Conservation (phyloP, 2,113 vertebrate species). For the Gasterosteus nipponicus region DNA sequence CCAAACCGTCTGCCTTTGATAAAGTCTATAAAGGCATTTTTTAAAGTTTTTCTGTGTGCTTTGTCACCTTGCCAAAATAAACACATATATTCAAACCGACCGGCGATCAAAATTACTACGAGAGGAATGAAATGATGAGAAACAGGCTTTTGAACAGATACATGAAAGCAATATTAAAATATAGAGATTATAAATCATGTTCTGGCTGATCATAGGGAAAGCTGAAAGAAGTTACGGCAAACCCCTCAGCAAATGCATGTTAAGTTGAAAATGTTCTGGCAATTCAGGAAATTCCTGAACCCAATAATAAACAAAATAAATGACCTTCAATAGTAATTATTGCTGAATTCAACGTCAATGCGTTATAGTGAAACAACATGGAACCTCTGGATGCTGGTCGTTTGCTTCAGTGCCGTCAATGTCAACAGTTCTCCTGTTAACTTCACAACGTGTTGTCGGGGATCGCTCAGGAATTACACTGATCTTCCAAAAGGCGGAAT, state of each 20-base stretch:
- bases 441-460: too few relatives aligned
- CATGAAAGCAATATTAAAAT: constrained; percentile 3
- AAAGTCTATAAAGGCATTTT: constrained; percentile 43
- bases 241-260: not conserved
- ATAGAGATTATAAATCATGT: constrained; percentile 1
- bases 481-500: too few relatives aligned
- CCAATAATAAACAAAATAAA: not conserved
- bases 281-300: not conserved
- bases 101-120: constrained; percentile 56
- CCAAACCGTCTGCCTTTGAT: constrained; percentile 53
- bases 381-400: too few relatives aligned
- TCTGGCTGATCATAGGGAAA: not conserved
- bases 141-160: constrained; percentile 29
- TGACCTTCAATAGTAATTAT: too few relatives aligned
- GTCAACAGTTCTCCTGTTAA: too few relatives aligned
- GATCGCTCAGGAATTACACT: too few relatives aligned
- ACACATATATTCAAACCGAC: constrained; percentile 59
- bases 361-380: too few relatives aligned
- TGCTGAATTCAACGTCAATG: too few relatives aligned
- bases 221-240: not conserved
- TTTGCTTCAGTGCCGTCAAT: too few relatives aligned
- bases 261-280: not conserved
- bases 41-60: constrained; percentile 44
- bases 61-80: constrained; percentile 43
- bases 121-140: constrained; percentile 34